Base-by-base conservation (phyloP, 1,140 invertebrate species). In the Centruroides vittatus region DNA sequence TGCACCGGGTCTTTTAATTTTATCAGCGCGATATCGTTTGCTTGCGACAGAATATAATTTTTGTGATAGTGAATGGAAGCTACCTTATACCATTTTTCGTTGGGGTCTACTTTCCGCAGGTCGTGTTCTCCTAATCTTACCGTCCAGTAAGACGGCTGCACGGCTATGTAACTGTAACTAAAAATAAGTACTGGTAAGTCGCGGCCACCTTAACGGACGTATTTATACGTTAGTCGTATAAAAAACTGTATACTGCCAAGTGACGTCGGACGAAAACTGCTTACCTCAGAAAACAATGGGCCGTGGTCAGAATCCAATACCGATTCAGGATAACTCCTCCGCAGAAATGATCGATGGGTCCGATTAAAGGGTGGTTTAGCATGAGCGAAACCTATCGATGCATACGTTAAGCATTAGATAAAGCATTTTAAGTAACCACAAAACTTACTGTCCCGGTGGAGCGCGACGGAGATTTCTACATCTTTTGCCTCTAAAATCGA, bases 251-350 rank as follows among this genome's bases (percentile, higher is more conserved):
- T 13, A 13, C 12, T 1, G 23, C 54, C 54, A 1, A 23, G 10
- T 12, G 23, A 3, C 1, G 9, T 12, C 23, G 9, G 13, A 36
- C 10, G 10, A 23, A 10, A 9, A 35, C 23, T 4, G 35, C 50
- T 36, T 23, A 60, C 59, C 35, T 60, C 8, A 55, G 49, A 55
- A 60, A 47, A 7, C 91, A 94, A 72, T 94, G 91, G 0, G 85
- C 90, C 1, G 92, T 90, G 3, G 89, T 92, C 5, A 94, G 66
- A 51, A 94, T 74, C 82, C 85, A 90, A 7, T 78, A 73, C 50
- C 82, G 79, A 62, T 85, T 84, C 41, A 85, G 78, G 47, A 94
- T 78, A 1, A 85, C 83, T 4, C 88, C 90, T 0, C 89, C 90
- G 72, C 90, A 94, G 47, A 63, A 62, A 55, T 67, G 67, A 49